A percentile compares a stretch with the other conserved stretches of the same genome.
Conservation (phyloP, 2,888 invertebrate genomes). For the Biston betularia region DNA sequence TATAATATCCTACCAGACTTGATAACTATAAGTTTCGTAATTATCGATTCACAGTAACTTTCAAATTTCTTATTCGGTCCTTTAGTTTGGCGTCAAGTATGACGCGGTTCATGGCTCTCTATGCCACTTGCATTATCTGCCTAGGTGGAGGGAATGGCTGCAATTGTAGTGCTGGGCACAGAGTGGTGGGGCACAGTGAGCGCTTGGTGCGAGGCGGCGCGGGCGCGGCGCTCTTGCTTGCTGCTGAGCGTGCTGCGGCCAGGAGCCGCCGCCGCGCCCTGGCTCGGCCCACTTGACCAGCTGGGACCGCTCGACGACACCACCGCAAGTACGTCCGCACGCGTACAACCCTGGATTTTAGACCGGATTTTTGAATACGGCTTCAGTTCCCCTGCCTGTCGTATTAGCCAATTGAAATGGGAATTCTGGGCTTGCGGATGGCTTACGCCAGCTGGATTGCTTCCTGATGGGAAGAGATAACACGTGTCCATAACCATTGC, state of each 20-base stretch:
- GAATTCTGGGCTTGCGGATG: too few relatives aligned
- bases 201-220: slow-evolving; percentile 94
- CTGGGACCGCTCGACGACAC: slow-evolving; percentile 89
- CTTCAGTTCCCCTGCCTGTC: not conserved
- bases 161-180: slow-evolving; percentile 92
- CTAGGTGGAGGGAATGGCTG: slow-evolving; percentile 95
- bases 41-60: too few relatives aligned
- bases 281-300: slow-evolving; percentile 94
- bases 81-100: too few relatives aligned
- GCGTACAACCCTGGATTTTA: not conserved
- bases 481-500: too few relatives aligned
- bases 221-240: slow-evolving; percentile 90
- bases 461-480: too few relatives aligned
- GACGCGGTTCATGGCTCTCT: too few relatives aligned
- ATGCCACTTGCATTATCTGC: too few relatives aligned
- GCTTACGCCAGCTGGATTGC: too few relatives aligned
- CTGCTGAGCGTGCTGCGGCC: slow-evolving; percentile 95
- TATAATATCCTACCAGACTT: too few relatives aligned
- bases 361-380: not conserved
- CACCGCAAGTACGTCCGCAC: not conserved
- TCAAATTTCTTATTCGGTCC: too few relatives aligned
- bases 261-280: slow-evolving; percentile 91
- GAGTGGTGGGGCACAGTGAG: slow-evolving; percentile 98
- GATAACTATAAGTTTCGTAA: too few relatives aligned
- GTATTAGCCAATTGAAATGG: too few relatives aligned